phyloP scores from a whole-genome alignment of 2,113 vertebrate species.

The Trematocara variabile region DNA sequence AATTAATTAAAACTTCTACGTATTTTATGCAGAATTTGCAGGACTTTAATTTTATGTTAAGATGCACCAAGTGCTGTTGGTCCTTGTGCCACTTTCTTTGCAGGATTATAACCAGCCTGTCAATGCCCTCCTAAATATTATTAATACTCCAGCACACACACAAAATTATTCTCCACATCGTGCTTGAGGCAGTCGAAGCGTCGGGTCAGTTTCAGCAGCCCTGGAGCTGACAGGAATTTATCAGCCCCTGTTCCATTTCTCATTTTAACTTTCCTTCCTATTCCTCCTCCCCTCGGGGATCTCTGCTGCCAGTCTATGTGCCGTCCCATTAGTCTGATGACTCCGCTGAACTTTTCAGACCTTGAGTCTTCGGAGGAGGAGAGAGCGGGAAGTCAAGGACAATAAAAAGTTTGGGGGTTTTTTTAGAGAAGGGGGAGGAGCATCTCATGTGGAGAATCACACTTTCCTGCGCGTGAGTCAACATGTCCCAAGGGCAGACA shows the following conservation, averaged over 20 bases:
- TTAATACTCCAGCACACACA: neutral
- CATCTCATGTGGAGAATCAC: neutral
- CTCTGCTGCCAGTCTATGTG: neutral
- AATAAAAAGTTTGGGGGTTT: accelerated
- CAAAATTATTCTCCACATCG: neutral
- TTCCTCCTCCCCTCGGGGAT: neutral
- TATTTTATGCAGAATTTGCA: neutral
- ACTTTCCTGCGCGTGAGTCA: neutral
- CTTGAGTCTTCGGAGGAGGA: neutral
- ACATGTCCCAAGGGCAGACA: neutral
- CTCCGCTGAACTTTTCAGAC: neutral
- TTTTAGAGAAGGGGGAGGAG: neutral
- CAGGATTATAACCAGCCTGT: neutral
- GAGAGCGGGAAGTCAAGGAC: neutral
- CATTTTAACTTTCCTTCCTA: neutral
- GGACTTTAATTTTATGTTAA: neutral
- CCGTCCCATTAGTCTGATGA: slow-evolving; percentile 3
- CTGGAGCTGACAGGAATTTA: neutral
- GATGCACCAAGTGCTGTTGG: neutral
- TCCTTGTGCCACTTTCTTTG: neutral
- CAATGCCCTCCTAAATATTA: neutral
- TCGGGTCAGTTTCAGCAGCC: neutral
- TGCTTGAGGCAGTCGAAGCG: neutral
- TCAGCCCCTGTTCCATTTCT: neutral
- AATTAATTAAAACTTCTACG: neutral